Evolutionary conservation across 2,113 vertebrate genomes (phyloP), one percentile per base, ranked within the genome.

Genomic region (Acanthisitta chloris): DNA sequence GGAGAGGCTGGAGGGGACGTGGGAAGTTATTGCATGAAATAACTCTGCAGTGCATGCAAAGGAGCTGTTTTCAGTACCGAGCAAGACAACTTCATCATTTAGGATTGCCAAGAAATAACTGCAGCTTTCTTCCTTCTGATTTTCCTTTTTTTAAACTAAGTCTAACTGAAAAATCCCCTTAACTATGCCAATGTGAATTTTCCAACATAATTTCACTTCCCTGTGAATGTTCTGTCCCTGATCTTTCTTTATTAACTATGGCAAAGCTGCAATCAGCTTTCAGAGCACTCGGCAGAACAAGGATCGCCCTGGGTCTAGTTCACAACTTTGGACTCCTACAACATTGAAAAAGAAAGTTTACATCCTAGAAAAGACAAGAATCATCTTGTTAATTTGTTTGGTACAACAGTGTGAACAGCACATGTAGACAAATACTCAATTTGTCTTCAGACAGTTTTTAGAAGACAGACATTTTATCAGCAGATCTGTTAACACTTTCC

Each of bases 381-480:
- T 92, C 88, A 81, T 88, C 79, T 93, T 88, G 90, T 81, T 94
- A 78, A 90, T 90, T 86, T 92, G 93, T 88, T 93, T 15, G 3
- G 79, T 59, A 97, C 86, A 95, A 80, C 90, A 94, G 91, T 71
- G 83, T 83, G 86, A 96, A 92, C 86, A 78, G 72, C 88, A 94
- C 94, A 86, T 66, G 82, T 36, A 94, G 92, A 92, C 74, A 93
- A 94, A 96, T 90, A 93, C 83, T 88, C 72, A 42, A 74, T 95
- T 97, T 95, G 81, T 90, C 95, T 95, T 97, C 87, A 95, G 93
- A 95, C 94, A 78, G 36, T 94, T 96, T 94, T 81, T 77, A 87
- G 87, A 95, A 97, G 91, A 95, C 93, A 97, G 92, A 95, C 84
- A 95, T 93, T 88, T 95, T 96, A 97, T 95, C 94, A 94, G 90